phyloP scores from a whole-genome alignment of 1,140 invertebrate genomes.

The Cydia fagiglandana region DNA sequence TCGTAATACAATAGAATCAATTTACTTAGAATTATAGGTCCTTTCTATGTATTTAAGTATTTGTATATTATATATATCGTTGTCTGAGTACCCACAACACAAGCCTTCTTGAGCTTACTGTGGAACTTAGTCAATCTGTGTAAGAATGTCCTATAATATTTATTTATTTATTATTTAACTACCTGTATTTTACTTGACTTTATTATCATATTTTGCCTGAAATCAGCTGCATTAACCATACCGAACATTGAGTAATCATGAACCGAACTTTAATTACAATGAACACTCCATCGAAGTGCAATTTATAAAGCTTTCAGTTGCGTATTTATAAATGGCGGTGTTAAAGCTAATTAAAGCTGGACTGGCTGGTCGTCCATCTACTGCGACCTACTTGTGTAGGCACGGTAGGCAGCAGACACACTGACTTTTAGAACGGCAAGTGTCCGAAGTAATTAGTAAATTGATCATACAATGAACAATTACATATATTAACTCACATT shows the following conservation, averaged over 20 bases:
- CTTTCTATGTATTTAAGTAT: too few relatives aligned
- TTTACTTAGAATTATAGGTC: too few relatives aligned
- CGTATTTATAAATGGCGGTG: conserved; percentile 31
- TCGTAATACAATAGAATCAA: too few relatives aligned
- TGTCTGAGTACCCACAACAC: too few relatives aligned
- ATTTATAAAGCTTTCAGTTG: conserved; percentile 29
- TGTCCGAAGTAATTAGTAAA: neutral
- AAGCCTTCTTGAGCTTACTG: too few relatives aligned
- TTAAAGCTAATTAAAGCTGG: conserved; percentile 22
- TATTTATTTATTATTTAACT: too few relatives aligned
- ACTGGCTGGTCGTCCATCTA: conserved; percentile 18
- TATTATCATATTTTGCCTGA: neutral
- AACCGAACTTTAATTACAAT: conserved; percentile 5
- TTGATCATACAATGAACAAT: neutral
- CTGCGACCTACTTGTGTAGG: conserved; percentile 16
- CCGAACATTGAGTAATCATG: conserved; percentile 3
- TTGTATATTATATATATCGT: too few relatives aligned
- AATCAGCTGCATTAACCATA: neutral
- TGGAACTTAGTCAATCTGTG: too few relatives aligned
- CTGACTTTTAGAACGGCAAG: neutral
- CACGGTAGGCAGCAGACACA: neutral
- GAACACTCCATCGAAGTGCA: neutral
- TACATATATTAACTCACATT: too few relatives aligned
- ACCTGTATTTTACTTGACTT: neutral
- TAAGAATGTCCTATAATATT: too few relatives aligned